phyloP scores from a whole-genome alignment of 2,888 invertebrate genomes.

The Oligia strigilis region DNA sequence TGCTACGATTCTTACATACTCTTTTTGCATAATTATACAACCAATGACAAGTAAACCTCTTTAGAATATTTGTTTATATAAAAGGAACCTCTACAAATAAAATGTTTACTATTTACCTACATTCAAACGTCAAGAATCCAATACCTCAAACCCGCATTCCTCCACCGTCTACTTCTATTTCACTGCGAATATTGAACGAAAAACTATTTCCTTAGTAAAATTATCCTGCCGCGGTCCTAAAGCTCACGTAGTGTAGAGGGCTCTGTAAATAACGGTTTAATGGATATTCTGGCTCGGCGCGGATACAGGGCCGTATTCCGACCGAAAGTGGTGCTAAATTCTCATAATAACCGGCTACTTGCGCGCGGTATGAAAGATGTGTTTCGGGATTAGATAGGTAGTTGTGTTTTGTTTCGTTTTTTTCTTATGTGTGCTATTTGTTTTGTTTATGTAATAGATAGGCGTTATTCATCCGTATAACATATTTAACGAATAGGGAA shows the following conservation, averaged over 20 bases:
- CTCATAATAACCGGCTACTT: conserved; percentile 61
- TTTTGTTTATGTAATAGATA: conserved; percentile 5
- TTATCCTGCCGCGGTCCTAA: conserved; percentile 77
- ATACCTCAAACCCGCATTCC: conserved; percentile 34
- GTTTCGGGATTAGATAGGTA: conserved; percentile 46
- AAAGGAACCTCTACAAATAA: background rate
- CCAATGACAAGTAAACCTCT: background rate
- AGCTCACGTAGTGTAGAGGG: conserved; percentile 79
- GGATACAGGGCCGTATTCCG: conserved; percentile 69
- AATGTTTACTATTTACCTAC: background rate
- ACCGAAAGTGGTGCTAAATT: conserved; percentile 51
- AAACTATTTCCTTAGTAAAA: conserved; percentile 81
- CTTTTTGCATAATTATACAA: background rate
- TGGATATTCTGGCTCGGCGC: conserved; percentile 82
- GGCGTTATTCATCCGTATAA: background rate
- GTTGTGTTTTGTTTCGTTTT: conserved; percentile 35
- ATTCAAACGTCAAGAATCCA: conserved; percentile 35
- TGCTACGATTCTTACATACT: background rate
- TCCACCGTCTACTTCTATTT: conserved; percentile 45
- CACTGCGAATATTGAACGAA: conserved; percentile 70
- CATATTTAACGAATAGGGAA: background rate
- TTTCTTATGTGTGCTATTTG: conserved; percentile 25
- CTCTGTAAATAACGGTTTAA: conserved; percentile 86
- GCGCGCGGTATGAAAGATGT: conserved; percentile 42
- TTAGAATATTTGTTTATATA: background rate